Percentiles rank a stretch among this genome's conserved stretches.
Evolutionary conservation across 2,888 invertebrate species (phyloP).

Genomic region (Andrena bucephala): DNA sequence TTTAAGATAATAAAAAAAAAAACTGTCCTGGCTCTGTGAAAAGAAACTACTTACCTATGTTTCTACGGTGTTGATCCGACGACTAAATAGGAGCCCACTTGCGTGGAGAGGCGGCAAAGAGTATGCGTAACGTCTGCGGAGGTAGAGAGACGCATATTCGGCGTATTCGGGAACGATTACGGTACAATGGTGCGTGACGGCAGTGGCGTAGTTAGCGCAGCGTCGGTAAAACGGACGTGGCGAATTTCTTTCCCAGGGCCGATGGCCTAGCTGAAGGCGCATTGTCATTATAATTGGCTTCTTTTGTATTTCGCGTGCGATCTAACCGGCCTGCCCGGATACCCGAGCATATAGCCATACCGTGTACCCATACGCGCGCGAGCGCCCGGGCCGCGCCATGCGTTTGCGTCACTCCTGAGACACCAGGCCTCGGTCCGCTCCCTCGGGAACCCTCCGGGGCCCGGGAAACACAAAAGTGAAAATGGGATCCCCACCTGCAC

Average conservation of each 20-base stretch:
- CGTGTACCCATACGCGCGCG: constrained; percentile 6
- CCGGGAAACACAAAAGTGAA: constrained; percentile 80
- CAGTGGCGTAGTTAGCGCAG: constrained; percentile 72
- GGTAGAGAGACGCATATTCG: constrained; percentile 12
- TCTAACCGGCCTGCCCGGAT: constrained; percentile 77
- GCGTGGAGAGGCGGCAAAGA: not conserved
- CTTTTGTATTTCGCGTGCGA: constrained; percentile 83
- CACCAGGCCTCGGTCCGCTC: constrained; percentile 74
- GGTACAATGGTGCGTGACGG: constrained; percentile 77
- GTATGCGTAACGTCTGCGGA: not conserved
- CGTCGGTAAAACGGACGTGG: constrained; percentile 76
- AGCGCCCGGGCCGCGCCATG: not conserved
- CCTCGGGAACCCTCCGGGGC: constrained; percentile 78
- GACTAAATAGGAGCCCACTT: not conserved
- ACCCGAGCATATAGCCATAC: constrained; percentile 43
- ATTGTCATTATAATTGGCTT: constrained; percentile 85
- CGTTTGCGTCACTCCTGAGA: constrained; percentile 72
- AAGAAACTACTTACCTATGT: constrained; percentile 9
- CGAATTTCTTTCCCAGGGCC: constrained; percentile 83
- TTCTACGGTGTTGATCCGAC: constrained; percentile 15
- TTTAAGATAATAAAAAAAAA: not conserved
- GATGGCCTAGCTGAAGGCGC: constrained; percentile 74
- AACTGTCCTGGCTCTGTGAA: not conserved
- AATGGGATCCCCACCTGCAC: constrained; percentile 69
- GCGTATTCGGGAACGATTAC: constrained; percentile 68